Base-by-base conservation (phyloP, 2,888 invertebrate genomes). In the Archips crataeganus region DNA sequence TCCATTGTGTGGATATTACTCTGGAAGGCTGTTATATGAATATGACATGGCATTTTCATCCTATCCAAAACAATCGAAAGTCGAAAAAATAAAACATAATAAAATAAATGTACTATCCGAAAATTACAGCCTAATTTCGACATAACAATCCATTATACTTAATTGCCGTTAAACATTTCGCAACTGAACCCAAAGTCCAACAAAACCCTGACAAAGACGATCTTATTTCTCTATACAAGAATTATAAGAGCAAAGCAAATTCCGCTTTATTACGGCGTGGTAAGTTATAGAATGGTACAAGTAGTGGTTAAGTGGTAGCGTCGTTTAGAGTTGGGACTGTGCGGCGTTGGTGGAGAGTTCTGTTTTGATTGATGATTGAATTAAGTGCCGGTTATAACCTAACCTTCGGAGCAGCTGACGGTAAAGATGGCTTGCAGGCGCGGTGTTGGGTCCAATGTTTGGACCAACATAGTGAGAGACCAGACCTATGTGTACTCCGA, bases 401-500 rank as follows among this genome's bases (percentile, higher is more conserved):
- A 62, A 57, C 67, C 62, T 68, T 68, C 67, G 57, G 45, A 62
- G 47, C 72, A 72, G 72, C 72, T 68, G 72, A 68, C 72, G 62
- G 72, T 42, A 36, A 34, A 45, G 71, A 71, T 66, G 66, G 42
- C 45, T 67, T 57, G 72, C 67, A 68, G 72, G 45, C 54, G 45
- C 65, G 49, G 61, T 51, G 45, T 68, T 47, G 66, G 67, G n/a
- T 32, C 47, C 45, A 63, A 68, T 10, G 47, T 68, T 57, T 39
- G 72, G 15, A 45, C 15, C 23, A 68, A 72, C 47, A 9, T 72
- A 60, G 45, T 45, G 1, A 8, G 4, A 45, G 61, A 54, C 6
- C 23, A 54, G 15, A 23, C 8, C 2, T 3, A 4, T 23, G 51
- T 13, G 8, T 51, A 11, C 8, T n/a, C 39, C 0, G 5, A 23